Percentiles rank a stretch among this genome's conserved stretches.
Conservation (phyloP, 1,140 invertebrate genomes). For the Papilio xuthus region DNA sequence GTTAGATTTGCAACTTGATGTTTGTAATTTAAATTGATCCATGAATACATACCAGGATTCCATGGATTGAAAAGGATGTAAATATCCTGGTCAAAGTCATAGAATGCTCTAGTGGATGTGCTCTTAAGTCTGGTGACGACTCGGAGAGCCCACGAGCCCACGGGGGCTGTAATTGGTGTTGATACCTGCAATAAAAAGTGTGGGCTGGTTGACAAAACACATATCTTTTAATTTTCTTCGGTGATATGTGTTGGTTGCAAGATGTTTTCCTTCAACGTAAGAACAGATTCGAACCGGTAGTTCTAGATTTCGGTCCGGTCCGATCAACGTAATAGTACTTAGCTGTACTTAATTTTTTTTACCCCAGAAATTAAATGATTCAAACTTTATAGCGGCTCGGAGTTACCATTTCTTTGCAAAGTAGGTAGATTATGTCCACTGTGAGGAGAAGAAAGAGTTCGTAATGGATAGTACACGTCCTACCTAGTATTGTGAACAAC, state of each 20-base stretch:
- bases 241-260: too few relatives aligned
- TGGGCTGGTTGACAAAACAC: too few relatives aligned
- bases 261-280: too few relatives aligned
- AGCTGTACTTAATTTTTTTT: too few relatives aligned
- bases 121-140: constrained; percentile 81
- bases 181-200: constrained; percentile 80
- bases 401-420: too few relatives aligned
- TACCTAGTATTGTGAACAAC: not conserved
- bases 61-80: constrained; percentile 94
- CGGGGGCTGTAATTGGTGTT: constrained; percentile 81
- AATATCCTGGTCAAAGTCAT: constrained; percentile 83
- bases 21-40: not conserved
- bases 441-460: not conserved
- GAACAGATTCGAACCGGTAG: too few relatives aligned
- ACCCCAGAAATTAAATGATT: too few relatives aligned
- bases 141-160: constrained; percentile 85
- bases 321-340: too few relatives aligned
- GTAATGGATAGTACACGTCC: not conserved
- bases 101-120: constrained; percentile 55
- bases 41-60: constrained; percentile 84
- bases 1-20: not conserved
- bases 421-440: too few relatives aligned
- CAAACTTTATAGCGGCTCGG: not conserved
- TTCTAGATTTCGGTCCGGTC: too few relatives aligned
- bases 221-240: too few relatives aligned